phyloP scores from a whole-genome alignment of 2,888 invertebrate species.

The Dastarcus helophoroides region DNA sequence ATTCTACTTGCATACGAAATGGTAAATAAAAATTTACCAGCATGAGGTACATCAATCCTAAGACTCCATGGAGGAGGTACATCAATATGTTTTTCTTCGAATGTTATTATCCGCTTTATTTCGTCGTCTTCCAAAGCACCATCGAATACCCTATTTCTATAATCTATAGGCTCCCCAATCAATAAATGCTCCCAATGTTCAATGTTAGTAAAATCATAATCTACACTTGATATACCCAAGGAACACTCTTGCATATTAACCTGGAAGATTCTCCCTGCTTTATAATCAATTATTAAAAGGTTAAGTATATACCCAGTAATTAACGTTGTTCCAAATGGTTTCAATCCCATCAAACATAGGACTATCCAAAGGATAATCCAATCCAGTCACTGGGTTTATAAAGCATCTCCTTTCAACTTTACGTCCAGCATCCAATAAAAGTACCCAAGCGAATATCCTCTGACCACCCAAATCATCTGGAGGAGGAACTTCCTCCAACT shows the following conservation, averaged over 20 bases:
- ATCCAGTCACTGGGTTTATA: constrained; percentile 76
- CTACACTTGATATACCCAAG: constrained; percentile 40
- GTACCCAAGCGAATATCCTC: constrained; percentile 76
- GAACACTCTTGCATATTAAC: constrained; percentile 51
- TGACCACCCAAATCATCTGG: constrained; percentile 54
- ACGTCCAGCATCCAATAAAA: constrained; percentile 48
- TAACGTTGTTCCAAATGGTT: constrained; percentile 74
- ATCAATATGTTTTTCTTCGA: constrained; percentile 60
- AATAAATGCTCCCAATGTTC: constrained; percentile 63
- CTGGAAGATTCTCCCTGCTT: constrained; percentile 20
- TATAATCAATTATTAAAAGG: not conserved
- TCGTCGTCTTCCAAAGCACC: constrained; percentile 45
- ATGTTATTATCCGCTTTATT: constrained; percentile 31
- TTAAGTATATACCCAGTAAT: constrained; percentile 59
- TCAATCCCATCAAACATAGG: constrained; percentile 65
- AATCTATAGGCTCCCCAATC: constrained; percentile 52
- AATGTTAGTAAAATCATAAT: constrained; percentile 50
- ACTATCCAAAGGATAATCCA: constrained; percentile 43
- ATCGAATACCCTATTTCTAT: constrained; percentile 28
- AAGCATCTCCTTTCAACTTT: constrained; percentile 59
- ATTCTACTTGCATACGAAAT: too few species aligned
- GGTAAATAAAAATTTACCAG: too few species aligned
- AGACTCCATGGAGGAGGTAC: constrained; percentile 67
- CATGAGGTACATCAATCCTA: constrained; percentile 49
- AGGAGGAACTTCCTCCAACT: constrained; percentile 46